A percentile compares a stretch with the other conserved stretches of the same genome.
phyloP scores from a whole-genome alignment of 2,888 invertebrate species.

The Brachypalpus laphriformis region DNA sequence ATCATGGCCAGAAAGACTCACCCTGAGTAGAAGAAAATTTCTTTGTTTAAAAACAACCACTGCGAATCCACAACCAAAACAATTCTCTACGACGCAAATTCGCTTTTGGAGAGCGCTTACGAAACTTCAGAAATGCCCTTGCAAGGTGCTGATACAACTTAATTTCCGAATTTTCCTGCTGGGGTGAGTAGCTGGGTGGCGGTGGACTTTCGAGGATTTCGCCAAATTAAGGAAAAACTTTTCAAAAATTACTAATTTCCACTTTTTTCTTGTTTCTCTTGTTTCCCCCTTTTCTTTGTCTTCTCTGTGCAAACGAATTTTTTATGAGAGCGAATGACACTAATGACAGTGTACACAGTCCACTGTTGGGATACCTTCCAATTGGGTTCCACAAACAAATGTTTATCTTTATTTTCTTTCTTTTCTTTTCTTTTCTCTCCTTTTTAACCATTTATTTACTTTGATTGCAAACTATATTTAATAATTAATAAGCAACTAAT shows the following conservation, averaged over 20 bases:
- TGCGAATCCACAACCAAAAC: constrained; percentile 73
- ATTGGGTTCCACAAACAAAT: constrained; percentile 51
- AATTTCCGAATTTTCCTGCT: constrained; percentile 10
- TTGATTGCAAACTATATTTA: neutral
- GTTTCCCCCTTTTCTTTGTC: constrained; percentile 70
- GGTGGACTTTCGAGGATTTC: constrained; percentile 13
- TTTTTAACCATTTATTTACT: neutral
- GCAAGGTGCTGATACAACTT: constrained; percentile 25
- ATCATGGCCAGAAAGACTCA: constrained; percentile 35
- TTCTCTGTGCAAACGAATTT: constrained; percentile 62
- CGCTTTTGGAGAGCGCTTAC: constrained; percentile 53
- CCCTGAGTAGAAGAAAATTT: constrained; percentile 66
- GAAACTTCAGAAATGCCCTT: constrained; percentile 53
- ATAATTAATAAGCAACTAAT: neutral
- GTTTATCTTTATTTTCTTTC: neutral
- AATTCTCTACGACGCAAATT: constrained; percentile 73
- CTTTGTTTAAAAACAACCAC: constrained; percentile 75
- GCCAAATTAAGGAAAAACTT: constrained; percentile 29
- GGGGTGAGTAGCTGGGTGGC: neutral
- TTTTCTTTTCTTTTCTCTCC: neutral
- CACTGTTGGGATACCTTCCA: constrained; percentile 32
- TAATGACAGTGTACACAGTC: constrained; percentile 49
- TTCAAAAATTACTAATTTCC: constrained; percentile 61
- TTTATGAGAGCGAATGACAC: constrained; percentile 62
- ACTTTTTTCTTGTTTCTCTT: constrained; percentile 69